A percentile compares a stretch with the other conserved stretches of the same genome.
phyloP scores from a whole-genome alignment of 2,113 vertebrate genomes.

The Pelmatolapia mariae region DNA sequence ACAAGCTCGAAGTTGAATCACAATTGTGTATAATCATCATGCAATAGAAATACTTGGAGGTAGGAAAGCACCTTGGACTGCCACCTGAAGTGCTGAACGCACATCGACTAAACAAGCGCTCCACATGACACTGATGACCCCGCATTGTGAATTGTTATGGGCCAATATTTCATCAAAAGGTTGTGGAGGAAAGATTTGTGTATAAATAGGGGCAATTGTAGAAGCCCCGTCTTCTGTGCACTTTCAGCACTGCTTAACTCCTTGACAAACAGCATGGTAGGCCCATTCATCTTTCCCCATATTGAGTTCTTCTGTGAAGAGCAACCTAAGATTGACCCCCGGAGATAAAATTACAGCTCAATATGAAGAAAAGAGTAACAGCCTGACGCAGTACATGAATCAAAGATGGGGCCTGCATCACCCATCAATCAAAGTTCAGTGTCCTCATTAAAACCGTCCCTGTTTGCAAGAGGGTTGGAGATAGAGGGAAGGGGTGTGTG shows the following conservation, averaged over 20 bases:
- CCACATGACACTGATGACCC: background rate
- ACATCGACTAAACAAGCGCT: background rate
- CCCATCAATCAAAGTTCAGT: slow-evolving; percentile 27
- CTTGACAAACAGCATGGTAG: background rate
- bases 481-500: background rate
- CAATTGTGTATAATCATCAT: slow-evolving; percentile 6
- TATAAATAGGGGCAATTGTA: background rate
- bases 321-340: slow-evolving; percentile 26
- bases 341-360: slow-evolving; percentile 27
- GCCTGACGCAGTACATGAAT: slow-evolving; percentile 4
- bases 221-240: background rate
- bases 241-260: background rate
- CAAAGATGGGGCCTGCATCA: background rate
- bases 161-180: background rate
- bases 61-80: background rate
- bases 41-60: background rate
- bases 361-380: slow-evolving; percentile 14
- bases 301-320: slow-evolving; percentile 3
- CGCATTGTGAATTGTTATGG: background rate
- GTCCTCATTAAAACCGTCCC: slow-evolving; percentile 26
- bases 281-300: slow-evolving; percentile 9
- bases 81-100: background rate
- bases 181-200: background rate
- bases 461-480: background rate
- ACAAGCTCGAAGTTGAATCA: background rate